Base-by-base conservation (phyloP, 1,140 invertebrate genomes). In the Megalonaias nervosa region DNA sequence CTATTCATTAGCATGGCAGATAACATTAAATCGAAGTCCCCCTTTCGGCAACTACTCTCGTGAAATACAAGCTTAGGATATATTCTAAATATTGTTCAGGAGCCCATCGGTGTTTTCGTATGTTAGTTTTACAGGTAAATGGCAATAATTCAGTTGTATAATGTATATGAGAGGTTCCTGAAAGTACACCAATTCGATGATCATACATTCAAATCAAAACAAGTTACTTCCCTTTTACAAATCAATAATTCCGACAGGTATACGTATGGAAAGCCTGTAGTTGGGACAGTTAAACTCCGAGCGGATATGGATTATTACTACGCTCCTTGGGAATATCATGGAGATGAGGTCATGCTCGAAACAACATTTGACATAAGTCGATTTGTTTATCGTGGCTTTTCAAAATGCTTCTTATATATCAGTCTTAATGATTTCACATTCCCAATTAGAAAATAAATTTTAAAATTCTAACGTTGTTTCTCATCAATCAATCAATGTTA, bases 271-370 rank as follows among this genome's bases (percentile, higher is more conserved):
- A 77, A 77, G 57, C 75, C 75, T 3, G 75, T 77, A 16, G 65
- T 77, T n/a, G 75, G 75, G 23, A 77, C 19, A 23, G 75, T 71
- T 19, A 55, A 48, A 23, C 19, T 77, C 31, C n/a, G 57, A 16
- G 75, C 75, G 5, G 75, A 77, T 38, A 71, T 71, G 23, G 62
- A 77, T 57, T 71, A 77, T 62, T 16, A 12, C 4, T 5, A 38
- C 1, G 59, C 68, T 17, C 68, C 75, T 21, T 77, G 75, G 75
- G 71, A 77, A 48, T 58, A 70, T 16, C 31, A 66, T 19, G 75
- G 75, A 15, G 75, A 77, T 56, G 75, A 77, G 60, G 75, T 71
- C 6, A 77, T 77, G 75, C 60, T 77, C 2, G 68, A 77, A 66
- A 23, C 55, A 1, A 26, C 58, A 9, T 61, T 77, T 38, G 75